phyloP scores from a whole-genome alignment of 2,113 vertebrate species.

The Pycnonotus jocosus region DNA sequence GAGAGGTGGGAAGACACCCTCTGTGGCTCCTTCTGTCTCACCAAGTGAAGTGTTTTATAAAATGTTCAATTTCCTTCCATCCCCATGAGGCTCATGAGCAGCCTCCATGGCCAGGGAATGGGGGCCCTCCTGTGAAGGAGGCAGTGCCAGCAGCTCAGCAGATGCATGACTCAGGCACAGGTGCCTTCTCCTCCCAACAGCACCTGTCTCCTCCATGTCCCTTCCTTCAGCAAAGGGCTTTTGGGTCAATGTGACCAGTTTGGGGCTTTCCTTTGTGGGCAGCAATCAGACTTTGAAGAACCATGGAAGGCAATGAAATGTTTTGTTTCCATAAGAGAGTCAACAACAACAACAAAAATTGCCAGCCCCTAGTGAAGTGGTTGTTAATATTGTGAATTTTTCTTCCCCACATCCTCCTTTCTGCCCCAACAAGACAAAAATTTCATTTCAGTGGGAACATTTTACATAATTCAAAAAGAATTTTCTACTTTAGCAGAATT shows the following conservation, averaged over 20 bases:
- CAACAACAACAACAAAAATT: not conserved
- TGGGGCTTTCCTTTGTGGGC: not conserved
- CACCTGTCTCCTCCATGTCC: not conserved
- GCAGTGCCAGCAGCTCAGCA: not conserved
- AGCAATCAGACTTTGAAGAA: not conserved
- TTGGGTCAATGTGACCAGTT: not conserved
- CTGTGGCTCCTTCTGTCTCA: not conserved
- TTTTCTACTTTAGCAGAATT: not conserved
- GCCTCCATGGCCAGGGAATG: not conserved
- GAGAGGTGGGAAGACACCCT: not conserved
- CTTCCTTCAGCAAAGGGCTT: not conserved
- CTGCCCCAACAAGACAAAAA: not conserved
- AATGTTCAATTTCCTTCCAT: not conserved
- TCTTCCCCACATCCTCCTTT: not conserved
- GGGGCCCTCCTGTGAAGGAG: not conserved
- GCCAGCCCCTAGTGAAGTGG: not conserved
- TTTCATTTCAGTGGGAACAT: not conserved
- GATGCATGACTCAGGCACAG: accelerated
- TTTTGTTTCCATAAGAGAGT: not conserved
- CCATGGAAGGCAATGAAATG: not conserved
- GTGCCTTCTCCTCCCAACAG: not conserved
- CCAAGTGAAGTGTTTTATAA: not conserved
- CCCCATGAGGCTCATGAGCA: not conserved
- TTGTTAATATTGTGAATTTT: not conserved
- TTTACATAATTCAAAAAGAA: not conserved